Base-by-base conservation (phyloP, 1,140 invertebrate genomes). In the Pogonomyrmex barbatus region DNA sequence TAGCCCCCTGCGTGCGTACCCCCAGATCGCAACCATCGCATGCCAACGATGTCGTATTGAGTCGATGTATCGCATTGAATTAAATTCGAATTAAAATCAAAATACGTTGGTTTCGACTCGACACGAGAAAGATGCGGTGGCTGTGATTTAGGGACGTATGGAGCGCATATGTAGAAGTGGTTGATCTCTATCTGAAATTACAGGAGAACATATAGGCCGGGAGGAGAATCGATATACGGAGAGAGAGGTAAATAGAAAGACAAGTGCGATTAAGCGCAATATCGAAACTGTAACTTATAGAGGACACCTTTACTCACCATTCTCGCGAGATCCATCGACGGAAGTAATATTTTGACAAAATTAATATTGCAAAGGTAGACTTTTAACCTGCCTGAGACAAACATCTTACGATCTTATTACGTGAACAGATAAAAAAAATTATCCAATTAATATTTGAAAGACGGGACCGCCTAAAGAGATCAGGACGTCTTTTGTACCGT, bases 211-310 rank as follows among this genome's bases (percentile, higher is more conserved):
- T 14, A 30, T 42, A 68, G 47, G 14, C n/a, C 39, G 10, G 50
- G n/a, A 58, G 10, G 52, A 71, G 67, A 60, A 62, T 73, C 36
- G 39, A 70, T 70, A 50, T 39, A 71, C 9, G 45, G 24, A 24
- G 24, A 24, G 24, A 68, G n/a, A 52, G 12, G 63, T 47, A 68
- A 24, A 82, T 4, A 12, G 50, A 82, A 65, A 82, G 67, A 83
- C 54, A 83, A 83, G 79, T 83, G 68, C 79, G 68, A 75, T 83
- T 83, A 83, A 83, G 79, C 79, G 68, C 79, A 56, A 83, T 83
- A 73, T 71, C 79, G 68, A 83, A 83, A 83, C 79, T 83, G 79
- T 83, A 75, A 75, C 79, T 60, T 83, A 83, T 83, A 83, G 79
- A 83, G 79, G 79, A 83, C 45, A 83, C 4, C 79, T 83, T 83